Evolutionary conservation across 1,140 invertebrate genomes (phyloP).

Genomic region (Drosophila azteca): DNA sequence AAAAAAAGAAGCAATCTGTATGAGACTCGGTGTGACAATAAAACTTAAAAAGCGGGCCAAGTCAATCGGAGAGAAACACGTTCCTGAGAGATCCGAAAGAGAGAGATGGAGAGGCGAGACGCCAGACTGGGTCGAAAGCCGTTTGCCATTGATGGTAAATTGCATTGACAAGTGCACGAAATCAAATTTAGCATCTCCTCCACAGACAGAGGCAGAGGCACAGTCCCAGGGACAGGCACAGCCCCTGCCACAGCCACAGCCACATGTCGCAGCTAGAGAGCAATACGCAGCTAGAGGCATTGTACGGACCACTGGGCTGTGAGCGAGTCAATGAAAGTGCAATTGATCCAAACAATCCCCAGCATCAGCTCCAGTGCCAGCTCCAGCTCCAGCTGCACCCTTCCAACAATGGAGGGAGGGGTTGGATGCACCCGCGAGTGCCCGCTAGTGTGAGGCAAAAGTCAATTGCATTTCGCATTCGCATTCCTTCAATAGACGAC

Average conservation of each 20-base stretch:
- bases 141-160: slow-evolving; percentile 47
- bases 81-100: slow-evolving; percentile 21
- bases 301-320: slow-evolving; percentile 21
- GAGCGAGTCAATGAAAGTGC: slow-evolving; percentile 39
- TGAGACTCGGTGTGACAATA: slow-evolving; percentile 37
- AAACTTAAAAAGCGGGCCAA: slow-evolving; percentile 30
- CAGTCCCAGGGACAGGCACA: neutral
- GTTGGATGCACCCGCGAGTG: neutral
- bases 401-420: slow-evolving; percentile 9
- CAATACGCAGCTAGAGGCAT: neutral
- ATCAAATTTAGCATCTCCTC: slow-evolving; percentile 12
- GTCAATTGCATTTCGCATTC: slow-evolving; percentile 40
- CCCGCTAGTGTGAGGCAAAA: slow-evolving; percentile 1
- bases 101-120: neutral
- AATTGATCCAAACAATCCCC: slow-evolving; percentile 29
- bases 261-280: slow-evolving; percentile 1
- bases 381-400: too few relatives aligned
- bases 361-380: too few relatives aligned
- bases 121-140: slow-evolving; percentile 13
- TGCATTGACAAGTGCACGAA: slow-evolving; percentile 61
- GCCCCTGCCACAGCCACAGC: neutral
- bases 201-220: neutral
- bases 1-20: slow-evolving; percentile 18
- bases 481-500: slow-evolving; percentile 3
- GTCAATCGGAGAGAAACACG: slow-evolving; percentile 49